These are phyloP conservation scores for Cepaea hortensis DNA, from an alignment of 2,888 invertebrate species.

Conservation along the genomic window DNA sequence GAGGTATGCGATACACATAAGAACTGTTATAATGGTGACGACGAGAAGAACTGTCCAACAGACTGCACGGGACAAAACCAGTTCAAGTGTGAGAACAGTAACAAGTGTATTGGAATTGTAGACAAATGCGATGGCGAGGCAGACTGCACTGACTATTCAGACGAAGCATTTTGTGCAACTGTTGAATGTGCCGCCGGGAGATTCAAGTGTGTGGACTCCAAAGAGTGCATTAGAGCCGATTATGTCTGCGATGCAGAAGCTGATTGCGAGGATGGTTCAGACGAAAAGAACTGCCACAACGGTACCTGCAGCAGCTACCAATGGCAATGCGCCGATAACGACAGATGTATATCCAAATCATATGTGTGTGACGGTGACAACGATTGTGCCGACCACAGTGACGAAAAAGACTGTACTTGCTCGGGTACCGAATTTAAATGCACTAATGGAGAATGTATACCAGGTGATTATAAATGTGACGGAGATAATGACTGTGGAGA, in stretches of 20 bases:
- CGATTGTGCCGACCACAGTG: conserved; percentile 29
- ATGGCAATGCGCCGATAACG: conserved; percentile 6
- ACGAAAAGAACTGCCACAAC: conserved; percentile 12
- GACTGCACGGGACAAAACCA: conserved; percentile 19
- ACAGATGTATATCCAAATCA: background rate
- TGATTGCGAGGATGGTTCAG: conserved; percentile 25
- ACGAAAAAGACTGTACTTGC: background rate
- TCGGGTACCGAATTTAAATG: conserved; percentile 11
- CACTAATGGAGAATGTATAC: conserved; percentile 13
- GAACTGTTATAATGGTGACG: background rate
- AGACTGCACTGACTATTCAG: conserved; percentile 27
- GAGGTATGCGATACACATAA: conserved; percentile 32
- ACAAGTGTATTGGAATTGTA: conserved; percentile 29
- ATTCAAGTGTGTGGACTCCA: background rate
- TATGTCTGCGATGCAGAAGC: background rate
- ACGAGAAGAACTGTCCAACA: conserved; percentile 25
- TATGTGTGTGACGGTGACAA: background rate
- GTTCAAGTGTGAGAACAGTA: background rate
- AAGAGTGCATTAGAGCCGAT: background rate
- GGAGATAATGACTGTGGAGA: conserved; percentile 30
- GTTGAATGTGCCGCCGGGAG: conserved; percentile 1
- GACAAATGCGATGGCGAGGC: conserved; percentile 28
- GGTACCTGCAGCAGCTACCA: background rate
- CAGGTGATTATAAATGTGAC: conserved; percentile 6
- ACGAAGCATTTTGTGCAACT: conserved; percentile 13